Conservation (phyloP, 2,113 vertebrate species). For the Leptosomus discolor region DNA sequence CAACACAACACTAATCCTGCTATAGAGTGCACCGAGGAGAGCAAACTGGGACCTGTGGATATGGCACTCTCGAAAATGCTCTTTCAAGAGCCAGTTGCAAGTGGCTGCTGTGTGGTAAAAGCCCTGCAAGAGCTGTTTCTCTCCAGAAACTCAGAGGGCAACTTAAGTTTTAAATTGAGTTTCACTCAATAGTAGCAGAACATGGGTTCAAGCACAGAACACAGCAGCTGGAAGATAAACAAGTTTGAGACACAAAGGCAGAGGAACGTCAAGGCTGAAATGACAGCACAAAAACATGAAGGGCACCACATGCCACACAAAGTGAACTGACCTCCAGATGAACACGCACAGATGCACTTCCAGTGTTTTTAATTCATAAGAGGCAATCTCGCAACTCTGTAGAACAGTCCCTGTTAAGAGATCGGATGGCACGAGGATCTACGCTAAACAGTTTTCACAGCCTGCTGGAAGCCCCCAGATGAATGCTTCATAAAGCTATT, state of each 20-base stretch:
- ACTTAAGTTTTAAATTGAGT: not conserved
- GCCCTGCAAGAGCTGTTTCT: not conserved
- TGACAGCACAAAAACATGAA: not conserved
- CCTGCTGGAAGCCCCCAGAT: not conserved
- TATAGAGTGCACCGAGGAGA: not conserved
- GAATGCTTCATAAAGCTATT: not conserved
- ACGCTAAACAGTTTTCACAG: not conserved
- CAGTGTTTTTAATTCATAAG: not conserved
- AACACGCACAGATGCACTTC: fast-evolving
- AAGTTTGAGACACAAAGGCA: not conserved
- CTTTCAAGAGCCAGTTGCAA: not conserved
- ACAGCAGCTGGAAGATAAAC: not conserved
- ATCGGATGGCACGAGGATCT: not conserved
- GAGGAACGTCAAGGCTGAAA: not conserved
- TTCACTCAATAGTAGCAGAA: not conserved
- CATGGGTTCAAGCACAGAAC: not conserved
- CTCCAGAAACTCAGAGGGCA: not conserved
- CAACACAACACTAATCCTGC: not conserved
- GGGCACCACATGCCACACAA: not conserved
- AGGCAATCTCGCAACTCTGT: not conserved
- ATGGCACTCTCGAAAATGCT: not conserved
- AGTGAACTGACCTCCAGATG: not conserved
- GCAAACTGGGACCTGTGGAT: fast-evolving
- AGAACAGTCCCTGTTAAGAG: not conserved
- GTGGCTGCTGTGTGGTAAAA: not conserved